Evolutionary conservation across 1,140 invertebrate species (phyloP), one percentile per base, ranked within the genome.

Genomic region (Bombus sylvicola): DNA sequence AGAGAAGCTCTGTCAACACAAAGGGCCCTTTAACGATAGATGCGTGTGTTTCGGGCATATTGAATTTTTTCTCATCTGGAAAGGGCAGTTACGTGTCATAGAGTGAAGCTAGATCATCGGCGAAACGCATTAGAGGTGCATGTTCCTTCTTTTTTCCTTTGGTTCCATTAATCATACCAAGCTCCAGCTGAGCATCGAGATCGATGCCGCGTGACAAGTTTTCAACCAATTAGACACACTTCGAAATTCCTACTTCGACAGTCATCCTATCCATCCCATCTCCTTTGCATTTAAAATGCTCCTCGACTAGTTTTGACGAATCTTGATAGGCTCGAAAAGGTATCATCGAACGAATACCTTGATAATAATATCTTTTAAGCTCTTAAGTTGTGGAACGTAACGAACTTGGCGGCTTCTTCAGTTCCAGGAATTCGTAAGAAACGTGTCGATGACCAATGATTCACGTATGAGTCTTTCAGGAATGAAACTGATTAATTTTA

Each of bases 201-300:
- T 89, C 88, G 85, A 84, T 39, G 62, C 84, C 37, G 88, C 64
- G 89, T 94, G 92, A 93, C 93, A 93, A 92, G 89, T 92, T 90
- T 91, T 88, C 72, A 87, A 88, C 92, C 92, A 94, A 93, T 94
- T 94, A 94, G 93, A 92, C 90, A 90, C 91, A 88, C 90, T 89
- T 92, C 90, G 87, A 90, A 89, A 93, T 92, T 92, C 89, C 88
- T 87, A 82, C 87, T 87, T 73, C 78, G 69, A 76, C 76, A 87
- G 76, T 89, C 86, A 87, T 78, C 79, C n/a, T 41, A 22, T 31
- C 43, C 22, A 15, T 39, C 73, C n/a, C 71, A 53, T 68, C 62
- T 34, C 31, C 18, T 34, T n/a, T 5, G 41, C 13, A 25, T 57
- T n/a, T 37, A 3, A 31, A 41, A 34, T 43, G 1, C 43, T 37